Base-by-base conservation (phyloP, 30 jellyfish, hydroid and myxozoan genomes). In the Aurelia sp. region DNA sequence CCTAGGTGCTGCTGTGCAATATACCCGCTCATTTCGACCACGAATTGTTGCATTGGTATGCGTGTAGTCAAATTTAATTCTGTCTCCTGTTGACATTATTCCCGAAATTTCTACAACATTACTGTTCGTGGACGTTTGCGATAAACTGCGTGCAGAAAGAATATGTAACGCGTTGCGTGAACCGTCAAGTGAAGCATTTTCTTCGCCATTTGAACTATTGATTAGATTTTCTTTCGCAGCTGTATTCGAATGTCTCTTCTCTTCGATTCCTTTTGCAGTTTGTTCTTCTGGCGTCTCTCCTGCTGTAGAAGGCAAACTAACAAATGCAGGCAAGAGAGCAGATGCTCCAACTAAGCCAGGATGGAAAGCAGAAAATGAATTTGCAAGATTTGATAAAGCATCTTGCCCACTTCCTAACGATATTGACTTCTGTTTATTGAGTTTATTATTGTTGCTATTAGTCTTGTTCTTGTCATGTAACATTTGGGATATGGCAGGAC, bases 1-100 rank as follows among this genome's bases (percentile, higher is more conserved):
- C 72, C 84, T 72, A 23, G 99, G 99, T 44, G 97, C 97, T 57
- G 82, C 80, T 1, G 99, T 95, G 79, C 92, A 86, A 53, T 90
- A 86, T 12, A 95, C 94, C 10, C 57, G 86, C 51, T 86, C 76
- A 13, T 91, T 86, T 53, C 70, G 59, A 17, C 97, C 97, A 18
- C 84, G 91, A 22, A 89, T 85, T 15, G 31, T 67, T 31, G 94
- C 41, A 13, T 73, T 67, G 22, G 82, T 40, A 44, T 92, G 91
- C 70, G 81, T 85, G 64, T 95, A 95, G 35, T 77, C 96, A 60
- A 90, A 78, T 27, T 66, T 59, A 23, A 95, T 71, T 52, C 82
- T 92, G 47, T 95, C 99, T 11, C 99, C 99, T 27, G 96, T 65
- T 16, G 93, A 74, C 3, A 88, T 57, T 58, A 72, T 23, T 19